Conservation (phyloP, 2,797 vertebrate genomes). For the Amblyraja radiata region DNA sequence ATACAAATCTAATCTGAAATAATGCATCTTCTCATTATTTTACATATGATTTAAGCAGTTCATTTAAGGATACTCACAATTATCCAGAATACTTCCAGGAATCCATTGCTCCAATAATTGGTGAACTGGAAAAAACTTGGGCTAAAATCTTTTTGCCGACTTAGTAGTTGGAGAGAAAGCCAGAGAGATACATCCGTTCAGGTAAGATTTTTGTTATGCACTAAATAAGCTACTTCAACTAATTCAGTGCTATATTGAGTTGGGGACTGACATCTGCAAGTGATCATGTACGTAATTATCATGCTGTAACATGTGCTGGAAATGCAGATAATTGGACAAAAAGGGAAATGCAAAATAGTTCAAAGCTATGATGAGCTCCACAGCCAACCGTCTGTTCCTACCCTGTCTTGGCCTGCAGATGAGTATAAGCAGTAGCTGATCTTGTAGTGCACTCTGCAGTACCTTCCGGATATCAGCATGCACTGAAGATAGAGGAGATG, state of each 20-base stretch:
- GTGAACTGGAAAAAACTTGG: neutral
- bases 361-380: neutral
- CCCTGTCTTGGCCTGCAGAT: neutral
- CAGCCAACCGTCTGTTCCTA: too few relatives aligned
- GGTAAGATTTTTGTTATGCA: neutral
- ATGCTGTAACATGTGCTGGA: neutral
- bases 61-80: neutral
- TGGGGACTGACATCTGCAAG: neutral
- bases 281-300: neutral
- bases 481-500: too few relatives aligned
- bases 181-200: neutral
- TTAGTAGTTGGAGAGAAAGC: neutral
- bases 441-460: too few relatives aligned
- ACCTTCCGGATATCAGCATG: too few relatives aligned
- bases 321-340: neutral
- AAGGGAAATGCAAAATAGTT: neutral
- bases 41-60: neutral
- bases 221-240: neutral
- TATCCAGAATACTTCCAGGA: neutral
- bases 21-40: neutral
- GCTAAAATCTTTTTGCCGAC: neutral
- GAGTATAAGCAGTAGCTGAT: neutral
- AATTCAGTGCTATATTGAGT: neutral
- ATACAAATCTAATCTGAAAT: neutral
- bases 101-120: neutral